Evolutionary conservation across 2,113 vertebrate species (phyloP).

Genomic region (Triplophysa tibetana): DNA sequence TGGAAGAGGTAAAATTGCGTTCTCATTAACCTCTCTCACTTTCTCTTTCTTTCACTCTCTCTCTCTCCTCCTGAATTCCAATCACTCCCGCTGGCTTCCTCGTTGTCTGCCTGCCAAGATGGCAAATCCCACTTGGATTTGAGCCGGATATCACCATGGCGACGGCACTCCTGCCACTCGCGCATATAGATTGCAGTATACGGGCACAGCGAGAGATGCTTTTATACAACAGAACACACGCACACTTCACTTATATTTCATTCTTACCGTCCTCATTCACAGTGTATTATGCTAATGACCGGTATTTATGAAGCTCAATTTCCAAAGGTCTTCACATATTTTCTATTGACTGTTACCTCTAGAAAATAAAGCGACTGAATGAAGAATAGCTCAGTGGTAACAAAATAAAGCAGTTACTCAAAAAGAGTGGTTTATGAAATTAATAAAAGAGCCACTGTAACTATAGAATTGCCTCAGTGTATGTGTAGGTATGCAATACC

Average conservation of each 20-base stretch:
- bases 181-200: slow-evolving; percentile 78
- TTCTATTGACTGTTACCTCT: neutral
- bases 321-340: neutral
- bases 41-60: slow-evolving; percentile 28
- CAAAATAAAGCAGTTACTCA: too few species aligned
- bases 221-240: slow-evolving; percentile 49
- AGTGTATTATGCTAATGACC: slow-evolving; percentile 72
- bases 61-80: neutral
- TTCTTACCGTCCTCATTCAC: slow-evolving; percentile 30
- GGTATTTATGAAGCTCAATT: slow-evolving; percentile 47
- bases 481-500: too few species aligned
- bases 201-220: slow-evolving; percentile 71
- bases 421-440: too few species aligned
- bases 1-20: slow-evolving; percentile 76
- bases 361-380: too few species aligned
- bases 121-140: slow-evolving; percentile 80
- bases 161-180: slow-evolving; percentile 74
- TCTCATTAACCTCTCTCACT: slow-evolving; percentile 37
- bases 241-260: slow-evolving; percentile 29
- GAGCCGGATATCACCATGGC: slow-evolving; percentile 82
- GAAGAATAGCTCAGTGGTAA: too few species aligned
- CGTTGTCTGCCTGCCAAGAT: slow-evolving; percentile 64
- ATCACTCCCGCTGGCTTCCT: slow-evolving; percentile 60
- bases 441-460: too few species aligned
- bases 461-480: too few species aligned